Evolutionary conservation across 2,113 vertebrate genomes (phyloP).

Genomic region (Choloepus hoffmanni): DNA sequence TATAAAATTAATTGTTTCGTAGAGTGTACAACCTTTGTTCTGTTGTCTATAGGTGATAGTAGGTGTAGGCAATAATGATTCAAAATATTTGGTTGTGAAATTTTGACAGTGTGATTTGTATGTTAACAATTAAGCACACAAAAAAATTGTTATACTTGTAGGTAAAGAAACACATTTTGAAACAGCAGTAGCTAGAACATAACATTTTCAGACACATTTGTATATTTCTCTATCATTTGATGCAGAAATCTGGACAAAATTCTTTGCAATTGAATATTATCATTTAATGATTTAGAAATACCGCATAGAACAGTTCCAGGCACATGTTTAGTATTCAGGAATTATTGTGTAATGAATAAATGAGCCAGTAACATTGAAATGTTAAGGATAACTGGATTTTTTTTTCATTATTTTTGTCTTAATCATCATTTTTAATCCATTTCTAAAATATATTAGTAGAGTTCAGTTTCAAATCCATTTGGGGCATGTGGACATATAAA

Average conservation of each 20-base stretch:
- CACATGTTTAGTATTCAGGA: not conserved
- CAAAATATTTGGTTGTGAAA: constrained; percentile 47
- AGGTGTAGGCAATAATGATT: not conserved
- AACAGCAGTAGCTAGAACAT: not conserved
- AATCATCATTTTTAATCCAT: not conserved
- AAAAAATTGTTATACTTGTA: not conserved
- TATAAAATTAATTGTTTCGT: constrained; percentile 42
- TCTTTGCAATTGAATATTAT: not conserved
- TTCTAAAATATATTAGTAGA: constrained; percentile 30
- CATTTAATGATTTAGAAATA: constrained; percentile 30
- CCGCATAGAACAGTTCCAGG: not conserved
- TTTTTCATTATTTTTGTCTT: not conserved
- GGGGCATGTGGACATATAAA: not conserved
- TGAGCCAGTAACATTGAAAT: constrained; percentile 7
- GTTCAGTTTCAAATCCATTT: constrained; percentile 45
- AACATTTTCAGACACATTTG: not conserved
- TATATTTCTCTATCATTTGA: constrained; percentile 2
- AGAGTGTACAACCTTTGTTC: not conserved
- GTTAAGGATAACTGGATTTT: not conserved
- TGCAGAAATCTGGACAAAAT: not conserved
- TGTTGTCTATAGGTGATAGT: not conserved
- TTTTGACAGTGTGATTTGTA: constrained; percentile 45
- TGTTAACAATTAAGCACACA: not conserved
- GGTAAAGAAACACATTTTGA: constrained; percentile 52
- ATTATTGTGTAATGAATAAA: constrained; percentile 31